phyloP scores from a whole-genome alignment of 2,888 invertebrate genomes.

The Acleris emargana region DNA sequence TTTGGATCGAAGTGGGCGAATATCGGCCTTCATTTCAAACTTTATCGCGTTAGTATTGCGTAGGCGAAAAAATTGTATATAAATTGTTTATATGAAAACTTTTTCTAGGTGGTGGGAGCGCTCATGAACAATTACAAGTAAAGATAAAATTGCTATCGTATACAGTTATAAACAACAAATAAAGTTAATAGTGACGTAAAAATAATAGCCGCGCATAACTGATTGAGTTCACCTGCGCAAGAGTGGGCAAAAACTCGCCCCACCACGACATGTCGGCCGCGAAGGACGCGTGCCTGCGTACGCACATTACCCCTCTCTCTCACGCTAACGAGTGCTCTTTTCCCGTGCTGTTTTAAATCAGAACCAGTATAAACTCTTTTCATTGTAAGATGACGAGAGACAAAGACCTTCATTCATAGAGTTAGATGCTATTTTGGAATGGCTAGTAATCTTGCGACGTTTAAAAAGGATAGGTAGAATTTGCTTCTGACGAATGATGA shows the following conservation, averaged over 20 bases:
- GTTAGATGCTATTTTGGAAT: neutral
- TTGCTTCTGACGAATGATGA: constrained; percentile 57
- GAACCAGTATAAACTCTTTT: constrained; percentile 45
- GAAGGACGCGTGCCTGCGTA: constrained; percentile 79
- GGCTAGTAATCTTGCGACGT: neutral
- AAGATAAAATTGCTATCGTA: constrained; percentile 3
- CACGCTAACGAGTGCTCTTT: constrained; percentile 49
- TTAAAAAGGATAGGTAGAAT: constrained; percentile 40
- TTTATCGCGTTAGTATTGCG: constrained; percentile 61
- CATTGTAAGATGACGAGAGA: constrained; percentile 44
- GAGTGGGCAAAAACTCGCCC: constrained; percentile 58
- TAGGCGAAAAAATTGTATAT: constrained; percentile 62
- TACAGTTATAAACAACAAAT: constrained; percentile 4
- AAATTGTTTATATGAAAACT: constrained; percentile 51
- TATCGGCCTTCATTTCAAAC: constrained; percentile 70
- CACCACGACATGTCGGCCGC: constrained; percentile 60
- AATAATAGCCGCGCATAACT: constrained; percentile 45
- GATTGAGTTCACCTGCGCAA: constrained; percentile 59
- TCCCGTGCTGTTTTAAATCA: constrained; percentile 48
- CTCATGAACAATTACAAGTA: constrained; percentile 2
- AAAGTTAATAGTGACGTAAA: constrained; percentile 19
- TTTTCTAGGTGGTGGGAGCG: constrained; percentile 37
- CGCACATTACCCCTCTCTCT: constrained; percentile 57
- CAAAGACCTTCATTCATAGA: constrained; percentile 30
- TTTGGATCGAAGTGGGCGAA: constrained; percentile 67